These are phyloP conservation scores for Zaprionus ornatus DNA, from an alignment of 1,140 invertebrate species.

Conservation along the genomic window DNA sequence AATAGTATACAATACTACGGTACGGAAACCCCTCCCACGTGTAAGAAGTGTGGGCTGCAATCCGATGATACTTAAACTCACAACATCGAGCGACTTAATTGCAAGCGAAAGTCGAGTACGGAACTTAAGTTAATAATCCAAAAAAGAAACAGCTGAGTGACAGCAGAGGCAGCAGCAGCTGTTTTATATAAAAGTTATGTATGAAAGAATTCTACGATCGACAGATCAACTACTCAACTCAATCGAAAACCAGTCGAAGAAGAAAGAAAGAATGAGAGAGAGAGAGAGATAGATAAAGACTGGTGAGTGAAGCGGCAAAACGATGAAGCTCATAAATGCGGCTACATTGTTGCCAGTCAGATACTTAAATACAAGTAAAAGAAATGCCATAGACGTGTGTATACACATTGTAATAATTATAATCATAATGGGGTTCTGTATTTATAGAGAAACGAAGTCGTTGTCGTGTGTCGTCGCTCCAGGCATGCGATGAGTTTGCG, in stretches of 20 bases:
- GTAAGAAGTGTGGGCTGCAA: constrained; percentile 16
- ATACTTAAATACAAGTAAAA: constrained; percentile 18
- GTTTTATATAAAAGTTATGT: neutral
- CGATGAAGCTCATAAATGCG: constrained; percentile 30
- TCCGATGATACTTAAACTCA: constrained; percentile 8
- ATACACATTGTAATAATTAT: constrained; percentile 42
- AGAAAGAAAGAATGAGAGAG: constrained; percentile 11
- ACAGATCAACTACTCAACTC: constrained; percentile 21
- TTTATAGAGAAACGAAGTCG: constrained; percentile 18
- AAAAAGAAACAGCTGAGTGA: neutral
- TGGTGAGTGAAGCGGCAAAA: constrained; percentile 31
- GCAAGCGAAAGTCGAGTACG: constrained; percentile 35
- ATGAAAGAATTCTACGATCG: neutral
- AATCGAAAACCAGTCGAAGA: constrained; percentile 31
- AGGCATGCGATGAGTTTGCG: constrained; percentile 35
- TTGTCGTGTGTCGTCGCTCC: constrained; percentile 17
- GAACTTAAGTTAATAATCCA: constrained; percentile 12
- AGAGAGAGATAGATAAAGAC: neutral
- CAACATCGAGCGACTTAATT: constrained; percentile 20
- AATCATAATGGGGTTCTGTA: constrained; percentile 32
- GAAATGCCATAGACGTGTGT: constrained; percentile 17
- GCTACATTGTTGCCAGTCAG: constrained; percentile 31
- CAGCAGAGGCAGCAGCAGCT: neutral
- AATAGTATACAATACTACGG: neutral
- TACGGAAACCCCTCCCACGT: neutral